Evolutionary conservation across 2,888 invertebrate genomes (phyloP).

Genomic region (Thymelicus sylvestris): DNA sequence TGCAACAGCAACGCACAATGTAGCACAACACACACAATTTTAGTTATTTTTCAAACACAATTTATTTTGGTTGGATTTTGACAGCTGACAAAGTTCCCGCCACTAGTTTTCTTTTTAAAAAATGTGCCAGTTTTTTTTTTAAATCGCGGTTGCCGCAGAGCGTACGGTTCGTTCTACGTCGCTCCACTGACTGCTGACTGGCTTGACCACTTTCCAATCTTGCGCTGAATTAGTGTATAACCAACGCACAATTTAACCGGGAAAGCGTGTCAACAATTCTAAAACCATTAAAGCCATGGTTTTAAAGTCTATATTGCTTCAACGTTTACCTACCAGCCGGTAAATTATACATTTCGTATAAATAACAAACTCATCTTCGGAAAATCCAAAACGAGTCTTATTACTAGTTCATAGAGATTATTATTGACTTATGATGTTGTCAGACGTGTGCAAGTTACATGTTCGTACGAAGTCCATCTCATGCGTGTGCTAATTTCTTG

Average conservation of each 20-base stretch:
- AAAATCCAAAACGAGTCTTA: conserved; percentile 36
- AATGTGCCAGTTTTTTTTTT: conserved; percentile 44
- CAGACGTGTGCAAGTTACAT: conserved; percentile 21
- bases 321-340: conserved; percentile 31
- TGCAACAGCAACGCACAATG: conserved; percentile 27
- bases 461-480: conserved; percentile 24
- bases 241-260: conserved; percentile 39
- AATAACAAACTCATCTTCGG: conserved; percentile 27
- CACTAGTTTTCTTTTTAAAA: conserved; percentile 43
- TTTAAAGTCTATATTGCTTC: conserved; percentile 42
- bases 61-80: conserved; percentile 49
- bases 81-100: conserved; percentile 60
- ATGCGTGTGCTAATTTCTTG: conserved; percentile 37
- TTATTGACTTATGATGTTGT: conserved; percentile 7
- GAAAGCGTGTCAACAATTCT: conserved; percentile 48
- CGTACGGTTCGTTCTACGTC: conserved; percentile 53
- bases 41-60: conserved; percentile 31
- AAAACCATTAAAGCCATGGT: conserved; percentile 33
- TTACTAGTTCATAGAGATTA: conserved; percentile 23
- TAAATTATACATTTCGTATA: conserved; percentile 38
- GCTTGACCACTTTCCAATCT: conserved; percentile 71
- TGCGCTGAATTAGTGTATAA: conserved; percentile 49
- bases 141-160: conserved; percentile 40
- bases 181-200: conserved; percentile 60
- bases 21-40: conserved; percentile 45